Base-by-base conservation (phyloP, 2,797 vertebrate species). In the Melanotaenia pygmaea region DNA sequence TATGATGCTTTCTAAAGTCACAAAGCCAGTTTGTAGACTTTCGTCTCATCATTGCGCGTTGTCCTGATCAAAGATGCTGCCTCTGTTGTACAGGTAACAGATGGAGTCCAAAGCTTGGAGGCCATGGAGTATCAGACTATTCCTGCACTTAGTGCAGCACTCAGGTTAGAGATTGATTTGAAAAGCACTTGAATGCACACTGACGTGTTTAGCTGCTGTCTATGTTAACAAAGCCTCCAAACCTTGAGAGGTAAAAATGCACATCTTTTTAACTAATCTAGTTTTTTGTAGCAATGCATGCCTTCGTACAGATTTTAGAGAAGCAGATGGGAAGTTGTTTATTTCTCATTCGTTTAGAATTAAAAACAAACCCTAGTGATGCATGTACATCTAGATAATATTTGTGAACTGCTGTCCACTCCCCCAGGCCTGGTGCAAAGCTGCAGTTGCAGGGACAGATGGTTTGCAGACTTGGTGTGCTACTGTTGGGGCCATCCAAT, bases 121-220 rank as follows among this genome's bases (percentile, higher is more conserved):
- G 98, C 95, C 24, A 97, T 99, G 95, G 98, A 99, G 70, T 98
- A 98, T 87, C 94, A 94, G 24, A 85, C 95, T 0, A 89, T 99
- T 75, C 94, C 97, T 38, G 85, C 86, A 56, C 94, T 99, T 72
- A 94, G 84, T 80, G 72, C 90, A 50, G 67, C 78, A 79, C 94
- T 99, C 81, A 93, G 92, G 92, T 93, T 20, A 81, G 53, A 2
- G 32, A 61, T 22, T 60, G 16, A 62, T 68, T 40, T 37, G 13
- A 35, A 1, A 24, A 71, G 78, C 22, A 32, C 14, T 24, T 8
- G 54, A 34, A 30, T 51, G n/a, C 30, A 40, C 24, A 35, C 0
- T 50, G 1, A 6, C 53, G 13, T 70, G 1, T 60, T 65, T 66
- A 67, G 22, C 35, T 53, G 22, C 35, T 53, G 5, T 28, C 0